Evolutionary conservation across 2,797 vertebrate genomes (phyloP).

Genomic region (Lacerta viridis): DNA sequence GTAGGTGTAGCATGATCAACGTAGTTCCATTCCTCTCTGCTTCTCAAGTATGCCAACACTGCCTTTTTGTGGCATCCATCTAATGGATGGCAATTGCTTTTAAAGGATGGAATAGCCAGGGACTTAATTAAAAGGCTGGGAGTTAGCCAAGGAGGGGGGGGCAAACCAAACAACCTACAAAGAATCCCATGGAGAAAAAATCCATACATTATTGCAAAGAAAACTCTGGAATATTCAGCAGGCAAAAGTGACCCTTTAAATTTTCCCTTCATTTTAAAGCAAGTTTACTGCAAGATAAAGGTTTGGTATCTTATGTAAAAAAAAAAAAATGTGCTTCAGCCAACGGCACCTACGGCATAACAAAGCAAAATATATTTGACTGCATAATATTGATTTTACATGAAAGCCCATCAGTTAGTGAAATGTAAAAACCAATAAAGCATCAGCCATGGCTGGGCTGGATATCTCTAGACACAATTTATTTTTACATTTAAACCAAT

Average conservation of each 20-base stretch:
- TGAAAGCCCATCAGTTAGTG: constrained; percentile 81
- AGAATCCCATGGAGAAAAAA: constrained; percentile 74
- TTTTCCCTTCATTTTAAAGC: constrained; percentile 67
- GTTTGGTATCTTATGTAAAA: constrained; percentile 59
- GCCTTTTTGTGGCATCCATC: constrained; percentile 72
- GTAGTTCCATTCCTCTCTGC: constrained; percentile 68
- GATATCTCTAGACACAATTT: constrained; percentile 79
- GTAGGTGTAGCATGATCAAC: constrained; percentile 64
- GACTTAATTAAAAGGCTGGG: constrained; percentile 81
- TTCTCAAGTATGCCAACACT: constrained; percentile 67
- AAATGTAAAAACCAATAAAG: constrained; percentile 81
- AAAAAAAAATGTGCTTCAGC: constrained; percentile 65
- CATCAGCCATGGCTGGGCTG: constrained; percentile 71
- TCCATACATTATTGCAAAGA: constrained; percentile 74
- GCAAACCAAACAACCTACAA: constrained; percentile 62
- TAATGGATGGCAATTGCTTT: constrained; percentile 81
- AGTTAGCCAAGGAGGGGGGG: constrained; percentile 74
- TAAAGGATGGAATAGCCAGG: constrained; percentile 77
- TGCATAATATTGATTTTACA: constrained; percentile 79
- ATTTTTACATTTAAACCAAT: constrained; percentile 82
- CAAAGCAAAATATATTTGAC: constrained; percentile 78
- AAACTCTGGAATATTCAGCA: constrained; percentile 72
- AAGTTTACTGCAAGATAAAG: constrained; percentile 71
- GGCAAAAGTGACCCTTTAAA: constrained; percentile 67
- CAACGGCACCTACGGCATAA: constrained; percentile 63